Evolutionary conservation across 1,140 invertebrate species (phyloP), one percentile per base, ranked within the genome.

Genomic region (Papilio glaucus): DNA sequence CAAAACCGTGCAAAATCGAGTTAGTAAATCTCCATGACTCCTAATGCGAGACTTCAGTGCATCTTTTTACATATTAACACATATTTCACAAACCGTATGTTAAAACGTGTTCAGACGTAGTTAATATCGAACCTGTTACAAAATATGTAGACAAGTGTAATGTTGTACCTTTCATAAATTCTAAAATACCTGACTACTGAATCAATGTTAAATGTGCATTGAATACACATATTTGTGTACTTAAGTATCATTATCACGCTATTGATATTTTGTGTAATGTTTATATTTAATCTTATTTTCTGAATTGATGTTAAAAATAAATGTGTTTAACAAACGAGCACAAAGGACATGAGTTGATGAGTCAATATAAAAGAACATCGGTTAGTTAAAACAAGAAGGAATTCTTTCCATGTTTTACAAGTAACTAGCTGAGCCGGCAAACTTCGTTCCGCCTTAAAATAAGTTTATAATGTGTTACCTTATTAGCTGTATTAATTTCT

Each of bases 141-240:
- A 24, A 57, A 57, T 26, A 57, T 57, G 49, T 12, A 57, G 24
- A 57, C 49, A 57, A 57, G 45, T 53, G 21, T 21, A 53, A 53
- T 13, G 45, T n/a, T n/a, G n/a, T 53, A 53, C 42, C n/a, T 45
- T 45, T 45, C 18, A 57, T 26, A 57, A 57, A 57, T 26, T 26
- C 49, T 57, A 24, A 57, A 57, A 57, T 24, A 49, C 45, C 1
- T 49, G 7, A 57, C 49, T 57, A 24, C 49, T 57, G 49, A 18
- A 24, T 57, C 49, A 9, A 9, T 57, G 49, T 57, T 57, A 57
- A 57, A 24, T 57, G 49, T 26, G 21, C 9, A 57, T 57, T 57
- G 49, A 24, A 26, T 24, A 57, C 49, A 57, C 12, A 26, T 8
- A 24, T 4, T 24, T 21, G 49, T 57, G 49, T 57, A 57, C 10